Evolutionary conservation across 2,113 vertebrate genomes (phyloP), one percentile per base, ranked within the genome.

Genomic region (Mastomys natalensis): DNA sequence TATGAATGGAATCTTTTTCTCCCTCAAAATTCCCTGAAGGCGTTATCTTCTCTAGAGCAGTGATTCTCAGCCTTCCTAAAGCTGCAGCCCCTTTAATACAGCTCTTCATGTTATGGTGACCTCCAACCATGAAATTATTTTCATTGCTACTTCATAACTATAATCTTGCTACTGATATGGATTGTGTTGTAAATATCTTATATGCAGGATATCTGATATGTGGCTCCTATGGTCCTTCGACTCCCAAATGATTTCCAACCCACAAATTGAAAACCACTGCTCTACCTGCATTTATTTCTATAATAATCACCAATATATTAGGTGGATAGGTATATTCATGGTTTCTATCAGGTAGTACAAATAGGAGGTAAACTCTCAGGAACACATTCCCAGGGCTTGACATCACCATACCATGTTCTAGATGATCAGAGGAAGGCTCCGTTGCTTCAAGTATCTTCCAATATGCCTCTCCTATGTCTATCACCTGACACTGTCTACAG

Each of bases 1-100:
- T 96, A 87, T 96, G 80, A 96, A 90, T 86, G 95, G 58, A 37
- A 80, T 53, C 43, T 43, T 72, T 85, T 95, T 84, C 77, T 96
- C 68, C 89, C 73, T 78, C 88, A 55, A 53, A 60, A 84, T 87
- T 93, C 68, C 21, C 84, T 78, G 53, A 64, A 93, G 76, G 94
- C 64, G 24, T 91, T 89, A 10, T 92, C 68, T 93, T 92, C 64
- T 94, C 62, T 53, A 95, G 51, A 43, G 13, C 24, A 84, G n/a
- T 43, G 24, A 0, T 43, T 84, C 55, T 60, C n/a, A 40, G 0
- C 22, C n/a, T 60, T 84, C 81, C 81, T 84, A 62, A 43, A 29
- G 55, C n/a, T 84, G 8, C 1, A 0, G 8, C n/a, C 55, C 55
- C 12, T 40, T 82, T 84, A 84, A 26, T 84, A 84, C 1, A 62